Percentiles rank a stretch among this genome's conserved stretches.
phyloP scores from a whole-genome alignment of 2,888 invertebrate genomes.

The Cheilosia urbana region DNA sequence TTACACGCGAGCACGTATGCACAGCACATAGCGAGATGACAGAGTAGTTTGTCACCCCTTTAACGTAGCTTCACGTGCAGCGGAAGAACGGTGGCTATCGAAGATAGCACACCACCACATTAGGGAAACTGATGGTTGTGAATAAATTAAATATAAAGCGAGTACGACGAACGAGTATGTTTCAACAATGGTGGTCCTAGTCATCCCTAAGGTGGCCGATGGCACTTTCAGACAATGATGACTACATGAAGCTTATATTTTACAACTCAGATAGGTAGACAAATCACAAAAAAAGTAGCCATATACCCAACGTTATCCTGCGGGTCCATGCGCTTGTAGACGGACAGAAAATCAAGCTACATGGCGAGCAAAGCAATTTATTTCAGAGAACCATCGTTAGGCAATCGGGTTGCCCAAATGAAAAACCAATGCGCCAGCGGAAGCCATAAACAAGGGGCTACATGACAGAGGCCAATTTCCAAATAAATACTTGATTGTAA shows the following conservation, averaged over 20 bases:
- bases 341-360: too few species aligned
- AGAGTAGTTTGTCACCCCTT: constrained; percentile 43
- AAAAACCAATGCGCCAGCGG: constrained; percentile 35
- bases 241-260: too few species aligned
- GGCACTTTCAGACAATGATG: too few species aligned
- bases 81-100: constrained; percentile 1
- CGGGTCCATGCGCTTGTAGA: not conserved
- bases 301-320: not conserved
- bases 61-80: constrained; percentile 3
- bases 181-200: not conserved
- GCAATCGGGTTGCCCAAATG: not conserved
- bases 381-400: too few species aligned
- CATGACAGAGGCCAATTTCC: constrained; percentile 42
- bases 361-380: too few species aligned
- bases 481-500: constrained; percentile 29
- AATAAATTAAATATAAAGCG: constrained; percentile 14
- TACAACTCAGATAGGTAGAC: too few species aligned
- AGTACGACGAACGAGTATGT: not conserved
- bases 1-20: constrained; percentile 55
- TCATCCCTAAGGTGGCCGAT: too few species aligned
- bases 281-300: not conserved
- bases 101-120: not conserved
- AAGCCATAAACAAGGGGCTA: constrained; percentile 35
- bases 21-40: constrained; percentile 33
- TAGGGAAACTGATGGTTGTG: constrained; percentile 11